Evolutionary conservation across 2,113 vertebrate genomes (phyloP), one percentile per base, ranked within the genome.

Genomic region (Neolamprologus cancellatus): DNA sequence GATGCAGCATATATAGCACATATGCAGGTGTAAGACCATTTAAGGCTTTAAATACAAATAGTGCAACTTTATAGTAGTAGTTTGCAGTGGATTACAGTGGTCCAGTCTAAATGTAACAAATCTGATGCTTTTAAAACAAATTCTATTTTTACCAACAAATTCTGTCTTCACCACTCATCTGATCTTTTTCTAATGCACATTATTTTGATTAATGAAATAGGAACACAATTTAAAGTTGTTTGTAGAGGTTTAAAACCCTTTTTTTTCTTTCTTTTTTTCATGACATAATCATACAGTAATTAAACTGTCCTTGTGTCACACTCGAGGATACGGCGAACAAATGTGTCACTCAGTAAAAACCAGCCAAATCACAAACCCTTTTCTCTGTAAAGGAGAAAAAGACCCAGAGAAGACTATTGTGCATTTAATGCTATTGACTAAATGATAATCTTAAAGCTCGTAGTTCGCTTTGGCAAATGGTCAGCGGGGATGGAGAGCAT

Each of bases 401-500:
- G 15, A 30, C 44, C 44, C 44, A 50, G 15, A 76, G 25, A 28
- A 30, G 10, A 32, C 11, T 50, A 50, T 50, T 50, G 25, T 50
- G 44, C 10, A 30, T 76, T 76, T 76, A 50, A 76, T 76, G 44
- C 25, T 76, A 32, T 32, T 50, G 25, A 32, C 71, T 76, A 76
- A 50, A 32, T 76, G 44, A 76, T 50, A 50, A 76, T 76, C 71
- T 50, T n/a, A 76, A 76, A 50, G 1, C 17, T 76, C 7, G 4
- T 76, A 50, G 44, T 18, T 32, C 10, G 6, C 71, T 76, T 50
- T 76, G 71, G 44, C 71, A 50, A 76, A 76, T 12, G 44, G 25
- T 76, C 71, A 76, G 71, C 4, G 17, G 44, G 71, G 25, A 76
- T 76, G 71, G 71, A 32, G 71, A 30, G 57, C 53, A 54, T 50